A percentile compares a stretch with the other conserved stretches of the same genome.
These are phyloP conservation scores for Glossophaga mutica DNA, from an alignment of 2,797 vertebrate species.

Conservation along the genomic window DNA sequence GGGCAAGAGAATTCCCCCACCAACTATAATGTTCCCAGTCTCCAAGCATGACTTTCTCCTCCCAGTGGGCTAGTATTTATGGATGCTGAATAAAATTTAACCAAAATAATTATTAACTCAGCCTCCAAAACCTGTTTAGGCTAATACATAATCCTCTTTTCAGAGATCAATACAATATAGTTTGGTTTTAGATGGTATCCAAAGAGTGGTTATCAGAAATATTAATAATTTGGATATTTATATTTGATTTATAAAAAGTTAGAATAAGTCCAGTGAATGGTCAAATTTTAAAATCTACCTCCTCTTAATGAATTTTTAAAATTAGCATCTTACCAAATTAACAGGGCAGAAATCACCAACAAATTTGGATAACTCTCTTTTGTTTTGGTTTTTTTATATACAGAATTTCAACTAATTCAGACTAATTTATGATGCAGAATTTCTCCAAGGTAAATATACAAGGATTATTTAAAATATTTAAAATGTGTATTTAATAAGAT, in stretches of 20 bases:
- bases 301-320: background rate
- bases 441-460: background rate
- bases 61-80: background rate
- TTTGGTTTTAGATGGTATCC: background rate
- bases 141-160: constrained; percentile 12
- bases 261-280: background rate
- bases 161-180: background rate
- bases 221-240: background rate
- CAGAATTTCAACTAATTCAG: constrained; percentile 23
- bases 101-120: background rate
- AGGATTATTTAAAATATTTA: constrained; percentile 11
- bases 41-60: background rate
- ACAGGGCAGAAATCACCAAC: background rate
- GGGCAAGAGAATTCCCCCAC: background rate
- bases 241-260: constrained; percentile 4
- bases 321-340: constrained; percentile 13
- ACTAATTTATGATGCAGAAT: constrained; percentile 17
- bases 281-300: constrained; percentile 16
- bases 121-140: background rate
- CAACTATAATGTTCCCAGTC: background rate
- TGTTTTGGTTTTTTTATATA: background rate
- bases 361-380: constrained; percentile 8
- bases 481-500: background rate
- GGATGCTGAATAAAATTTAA: background rate
- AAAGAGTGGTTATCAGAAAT: background rate